Conservation (phyloP, 2,113 vertebrate genomes). For the Sarotherodon lohbergeri region DNA sequence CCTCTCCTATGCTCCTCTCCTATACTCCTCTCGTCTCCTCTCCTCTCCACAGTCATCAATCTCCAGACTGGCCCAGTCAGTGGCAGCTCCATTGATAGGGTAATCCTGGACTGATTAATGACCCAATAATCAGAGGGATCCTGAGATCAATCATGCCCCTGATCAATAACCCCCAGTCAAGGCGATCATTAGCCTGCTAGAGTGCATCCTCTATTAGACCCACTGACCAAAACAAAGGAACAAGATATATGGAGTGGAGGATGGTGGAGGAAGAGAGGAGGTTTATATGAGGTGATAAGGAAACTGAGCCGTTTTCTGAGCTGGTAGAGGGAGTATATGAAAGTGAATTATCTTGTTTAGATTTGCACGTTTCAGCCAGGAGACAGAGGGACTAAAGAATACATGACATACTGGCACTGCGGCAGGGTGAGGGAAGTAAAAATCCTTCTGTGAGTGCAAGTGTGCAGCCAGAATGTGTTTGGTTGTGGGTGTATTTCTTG, state of each 20-base stretch:
- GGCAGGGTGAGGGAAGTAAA: neutral
- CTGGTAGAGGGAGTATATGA: neutral
- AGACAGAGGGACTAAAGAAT: neutral
- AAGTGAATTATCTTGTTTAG: neutral
- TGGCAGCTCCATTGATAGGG: constrained; percentile 79
- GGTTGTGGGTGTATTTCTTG: neutral
- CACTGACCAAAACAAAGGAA: constrained; percentile 60
- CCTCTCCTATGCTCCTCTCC: neutral
- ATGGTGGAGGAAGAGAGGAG: neutral
- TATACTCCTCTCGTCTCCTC: neutral
- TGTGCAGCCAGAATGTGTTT: neutral
- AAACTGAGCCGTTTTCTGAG: neutral
- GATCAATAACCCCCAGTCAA: constrained; percentile 70
- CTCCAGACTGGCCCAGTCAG: constrained; percentile 84
- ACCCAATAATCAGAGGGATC: constrained; percentile 74
- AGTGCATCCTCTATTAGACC: constrained; percentile 72
- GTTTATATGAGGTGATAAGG: neutral
- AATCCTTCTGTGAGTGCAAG: neutral
- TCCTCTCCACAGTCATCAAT: constrained; percentile 76
- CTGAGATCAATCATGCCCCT: constrained; percentile 88
- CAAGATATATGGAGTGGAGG: constrained; percentile 13
- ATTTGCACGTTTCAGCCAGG: neutral
- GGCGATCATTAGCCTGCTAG: constrained; percentile 73
- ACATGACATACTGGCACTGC: neutral
- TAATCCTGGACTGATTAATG: constrained; percentile 79